Base-by-base conservation (phyloP, 1,140 invertebrate species). In the Lithobius niger region DNA sequence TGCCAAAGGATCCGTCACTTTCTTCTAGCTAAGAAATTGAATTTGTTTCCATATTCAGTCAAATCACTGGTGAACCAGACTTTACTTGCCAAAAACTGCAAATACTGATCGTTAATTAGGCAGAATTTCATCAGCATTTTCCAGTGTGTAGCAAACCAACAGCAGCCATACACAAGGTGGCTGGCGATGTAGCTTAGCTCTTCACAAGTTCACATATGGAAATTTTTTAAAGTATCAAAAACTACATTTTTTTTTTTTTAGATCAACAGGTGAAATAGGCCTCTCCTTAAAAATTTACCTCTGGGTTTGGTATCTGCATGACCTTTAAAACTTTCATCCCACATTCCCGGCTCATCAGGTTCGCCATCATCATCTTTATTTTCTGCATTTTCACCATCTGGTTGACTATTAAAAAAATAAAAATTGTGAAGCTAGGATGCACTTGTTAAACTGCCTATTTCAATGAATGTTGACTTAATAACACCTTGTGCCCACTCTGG, bases 291-390 rank as follows among this genome's bases (percentile, higher is more conserved):
- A 43, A 48, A 21, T 22, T 43, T 60, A 71, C 94, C 96, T 66
- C 81, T 76, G 0, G 92, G 93, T 71, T 98, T 99, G 25, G 81
- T 77, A 69, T 99, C 97, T 59, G 86, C 84, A 71, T 95, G 89
- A 0, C 81, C 81, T 67, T 96, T 94, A 69, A 94, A 99, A 61
- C 84, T 89, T 73, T 99, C 96, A 67, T 97, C 91, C 93, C 95
- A 98, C 28, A 88, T 77, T 16, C 88, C 88, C 40, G 86, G 77
- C 67, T 89, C 86, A 60, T 82, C 67, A 59, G 76, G 74, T 54
- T 75, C 66, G 40, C 74, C 72, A 52, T 31, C 24, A 26, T 65
- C 59, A 26, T 64, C 57, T 44, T 60, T 62, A 25, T 65, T 60
- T 50, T 60, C 64, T 42, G 55, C 64, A 55, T 66, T 2, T n/a